Evolutionary conservation across 1,140 invertebrate genomes (phyloP).

Genomic region (Cepaea nemoralis): DNA sequence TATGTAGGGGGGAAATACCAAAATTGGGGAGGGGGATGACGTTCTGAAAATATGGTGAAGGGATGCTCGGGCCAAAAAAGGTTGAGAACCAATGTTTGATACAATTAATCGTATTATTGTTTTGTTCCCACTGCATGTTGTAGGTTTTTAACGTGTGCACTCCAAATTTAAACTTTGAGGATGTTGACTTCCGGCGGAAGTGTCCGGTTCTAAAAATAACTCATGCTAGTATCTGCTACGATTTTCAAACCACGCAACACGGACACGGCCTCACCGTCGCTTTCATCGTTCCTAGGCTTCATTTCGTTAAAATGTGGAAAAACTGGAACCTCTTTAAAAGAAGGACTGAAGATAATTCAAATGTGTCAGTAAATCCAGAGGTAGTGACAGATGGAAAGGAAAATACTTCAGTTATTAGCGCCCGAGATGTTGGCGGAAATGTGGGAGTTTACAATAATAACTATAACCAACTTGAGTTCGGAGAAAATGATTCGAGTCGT

Average conservation of each 20-base stretch:
- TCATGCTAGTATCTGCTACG: not conserved
- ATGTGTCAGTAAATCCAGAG: not conserved
- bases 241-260: constrained; percentile 16
- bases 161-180: not conserved
- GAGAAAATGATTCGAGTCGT: not conserved
- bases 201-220: not conserved
- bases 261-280: not conserved
- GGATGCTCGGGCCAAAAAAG: no score
- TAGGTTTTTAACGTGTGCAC: not conserved
- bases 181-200: constrained; percentile 22
- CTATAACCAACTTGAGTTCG: not conserved
- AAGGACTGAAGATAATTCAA: not conserved
- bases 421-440: not conserved
- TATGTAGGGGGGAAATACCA: no score
- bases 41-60: no score
- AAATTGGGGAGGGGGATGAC: no score
- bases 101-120: not conserved
- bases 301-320: constrained; percentile 19
- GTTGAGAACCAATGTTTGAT: no score
- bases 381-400: not conserved
- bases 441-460: not conserved
- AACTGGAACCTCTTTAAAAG: constrained; percentile 28
- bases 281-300: no score
- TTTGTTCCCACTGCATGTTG: not conserved
- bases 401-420: not conserved